Evolutionary conservation across 30 jellyfish, hydroid and myxozoan species (phyloP), one percentile per base, ranked within the genome.

Genomic region (Hydra vulgaris): DNA sequence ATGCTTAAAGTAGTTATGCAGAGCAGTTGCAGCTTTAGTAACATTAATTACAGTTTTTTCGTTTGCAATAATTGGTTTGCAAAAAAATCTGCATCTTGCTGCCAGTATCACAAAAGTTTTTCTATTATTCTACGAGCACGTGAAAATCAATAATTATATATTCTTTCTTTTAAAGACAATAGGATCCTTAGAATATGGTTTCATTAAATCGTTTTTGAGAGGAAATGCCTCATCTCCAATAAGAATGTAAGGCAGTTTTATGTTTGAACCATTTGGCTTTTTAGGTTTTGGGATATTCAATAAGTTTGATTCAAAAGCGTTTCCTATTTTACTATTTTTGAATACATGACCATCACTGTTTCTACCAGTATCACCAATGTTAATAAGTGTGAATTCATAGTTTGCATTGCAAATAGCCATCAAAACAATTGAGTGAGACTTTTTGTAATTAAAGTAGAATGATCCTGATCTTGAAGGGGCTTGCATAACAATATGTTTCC

Each of bases 11-110:
- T 81, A 81, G 54, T 82, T 87, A 81, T 81, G 88, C 25, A 87
- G 85, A 25, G 73, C 79, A 26, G 84, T 87, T 68, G 78, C 80
- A 40, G 95, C 95, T 82, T 87, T 86, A 17, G 83, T 86, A 18
- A 77, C 54, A 69, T 84, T 82, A 27, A 75, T 76, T 81, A 84
- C 83, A 23, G 66, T 72, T 77, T 84, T 86, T 55, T 81, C 61
- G 68, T 74, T 81, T 21, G 92, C 92, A 70, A 74, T 66, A 40
- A 81, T 87, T 87, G 95, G 95, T 56, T 87, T 74, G 70, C 86
- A 75, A 74, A 87, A 77, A 18, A 82, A 74, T 23, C 92, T 54
- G 54, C 76, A 69, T 23, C 27, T 69, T 69, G 5, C 76, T 69
- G 8, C 4, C 76, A 23, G 76, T 69, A 23, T 23, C 76, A 69